These are phyloP conservation scores for Meleagris gallopavo DNA, from an alignment of 2,113 vertebrate species.

Conservation along the genomic window DNA sequence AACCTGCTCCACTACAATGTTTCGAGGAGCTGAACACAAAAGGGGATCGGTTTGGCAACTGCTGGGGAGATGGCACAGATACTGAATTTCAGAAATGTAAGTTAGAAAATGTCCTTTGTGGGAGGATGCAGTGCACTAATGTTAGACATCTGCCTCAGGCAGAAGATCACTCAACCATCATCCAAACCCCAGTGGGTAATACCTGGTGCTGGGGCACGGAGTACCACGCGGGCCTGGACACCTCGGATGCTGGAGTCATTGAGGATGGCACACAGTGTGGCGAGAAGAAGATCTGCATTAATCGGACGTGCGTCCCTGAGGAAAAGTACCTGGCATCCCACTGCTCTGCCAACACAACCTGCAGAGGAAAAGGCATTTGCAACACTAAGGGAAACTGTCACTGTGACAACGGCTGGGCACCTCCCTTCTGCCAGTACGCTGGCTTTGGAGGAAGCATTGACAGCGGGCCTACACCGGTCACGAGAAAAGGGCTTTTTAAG, in stretches of 20 bases:
- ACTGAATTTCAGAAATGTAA: not conserved
- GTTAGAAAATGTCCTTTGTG: conserved; percentile 6
- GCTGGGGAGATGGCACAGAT: not conserved
- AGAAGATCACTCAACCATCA: not conserved
- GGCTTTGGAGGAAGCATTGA: conserved; percentile 87
- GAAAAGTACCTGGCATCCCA: not conserved
- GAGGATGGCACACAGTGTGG: not conserved
- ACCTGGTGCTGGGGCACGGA: conserved; percentile 54
- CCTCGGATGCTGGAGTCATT: not conserved
- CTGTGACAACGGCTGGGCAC: conserved; percentile 80
- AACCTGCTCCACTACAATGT: not conserved
- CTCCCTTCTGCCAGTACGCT: conserved; percentile 71
- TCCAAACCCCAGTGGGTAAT: not conserved
- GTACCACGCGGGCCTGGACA: fast-evolving
- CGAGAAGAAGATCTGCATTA: not conserved
- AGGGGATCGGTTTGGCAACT: conserved; percentile 68
- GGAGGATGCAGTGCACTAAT: conserved; percentile 46
- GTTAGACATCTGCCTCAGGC: not conserved
- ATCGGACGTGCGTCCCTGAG: not conserved
- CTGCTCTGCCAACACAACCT: not conserved
- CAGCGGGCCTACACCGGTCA: conserved; percentile 75
- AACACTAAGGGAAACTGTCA: conserved; percentile 83
- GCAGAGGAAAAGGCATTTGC: conserved; percentile 66
- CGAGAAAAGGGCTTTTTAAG: not conserved
- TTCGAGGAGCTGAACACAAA: not conserved